Percentiles rank a stretch among this genome's conserved stretches.
Evolutionary conservation across 1,140 invertebrate genomes (phyloP).

Genomic region (Platorchestia sp.): DNA sequence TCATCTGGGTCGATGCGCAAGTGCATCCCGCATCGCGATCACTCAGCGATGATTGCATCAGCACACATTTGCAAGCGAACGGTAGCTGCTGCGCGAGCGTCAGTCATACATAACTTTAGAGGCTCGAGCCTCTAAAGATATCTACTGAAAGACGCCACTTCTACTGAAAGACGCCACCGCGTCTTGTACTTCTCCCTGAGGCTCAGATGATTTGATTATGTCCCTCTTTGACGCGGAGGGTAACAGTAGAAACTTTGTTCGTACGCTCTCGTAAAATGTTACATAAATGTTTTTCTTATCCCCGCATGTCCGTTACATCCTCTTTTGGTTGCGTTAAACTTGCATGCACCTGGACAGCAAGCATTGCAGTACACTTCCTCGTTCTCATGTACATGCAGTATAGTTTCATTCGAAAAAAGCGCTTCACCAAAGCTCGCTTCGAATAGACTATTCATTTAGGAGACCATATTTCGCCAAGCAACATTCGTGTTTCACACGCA

Average conservation of each 20-base stretch:
- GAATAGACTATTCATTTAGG: not conserved
- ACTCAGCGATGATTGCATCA: not conserved
- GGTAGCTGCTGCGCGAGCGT: not conserved
- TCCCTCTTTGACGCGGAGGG: too few relatives aligned
- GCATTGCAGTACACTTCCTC: not conserved
- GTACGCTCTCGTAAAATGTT: too few relatives aligned
- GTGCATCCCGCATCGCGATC: not conserved
- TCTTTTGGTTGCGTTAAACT: too few relatives aligned
- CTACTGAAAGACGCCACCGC: not conserved
- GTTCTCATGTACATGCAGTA: not conserved
- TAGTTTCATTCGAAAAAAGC: not conserved
- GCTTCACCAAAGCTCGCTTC: not conserved
- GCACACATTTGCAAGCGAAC: not conserved
- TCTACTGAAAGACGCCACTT: not conserved
- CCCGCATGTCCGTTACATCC: too few relatives aligned
- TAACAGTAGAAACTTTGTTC: not conserved
- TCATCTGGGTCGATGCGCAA: not conserved
- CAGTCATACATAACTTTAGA: not conserved
- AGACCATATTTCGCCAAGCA: not conserved
- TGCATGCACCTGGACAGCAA: not conserved
- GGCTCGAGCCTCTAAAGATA: not conserved
- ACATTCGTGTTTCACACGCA: not conserved
- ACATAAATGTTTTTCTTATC: not conserved
- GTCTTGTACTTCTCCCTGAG: not conserved
- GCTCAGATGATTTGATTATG: not conserved